These are phyloP conservation scores for Spialia ferax DNA, from an alignment of 2,888 invertebrate genomes.

Conservation along the genomic window DNA sequence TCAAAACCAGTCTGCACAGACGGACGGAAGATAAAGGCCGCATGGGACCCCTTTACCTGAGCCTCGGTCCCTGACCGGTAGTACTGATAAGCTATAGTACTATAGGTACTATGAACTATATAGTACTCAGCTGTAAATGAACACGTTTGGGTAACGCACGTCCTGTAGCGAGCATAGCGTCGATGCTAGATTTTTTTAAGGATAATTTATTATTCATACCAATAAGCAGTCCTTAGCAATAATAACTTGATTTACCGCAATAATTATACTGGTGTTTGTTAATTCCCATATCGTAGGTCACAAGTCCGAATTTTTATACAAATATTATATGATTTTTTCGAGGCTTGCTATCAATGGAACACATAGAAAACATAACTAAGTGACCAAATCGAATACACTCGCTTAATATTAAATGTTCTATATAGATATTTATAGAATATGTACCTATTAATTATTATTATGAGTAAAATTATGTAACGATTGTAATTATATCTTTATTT, in stretches of 20 bases:
- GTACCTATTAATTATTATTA: slow-evolving; percentile 83
- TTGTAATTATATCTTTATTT: slow-evolving; percentile 86
- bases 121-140: slow-evolving; percentile 32
- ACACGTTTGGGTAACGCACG: slow-evolving; percentile 19
- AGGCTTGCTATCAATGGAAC: slow-evolving; percentile 35
- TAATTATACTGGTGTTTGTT: slow-evolving; percentile 45
- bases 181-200: slow-evolving; percentile 52
- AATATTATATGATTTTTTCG: slow-evolving; percentile 42
- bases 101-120: not conserved
- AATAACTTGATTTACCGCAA: slow-evolving; percentile 51
- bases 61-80: slow-evolving; percentile 36
- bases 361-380: slow-evolving; percentile 57
- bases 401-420: slow-evolving; percentile 85
- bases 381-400: slow-evolving; percentile 86
- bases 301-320: slow-evolving; percentile 42
- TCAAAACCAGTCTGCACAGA: slow-evolving; percentile 42
- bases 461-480: slow-evolving; percentile 85
- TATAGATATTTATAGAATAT: slow-evolving; percentile 85
- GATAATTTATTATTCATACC: slow-evolving; percentile 55
- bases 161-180: slow-evolving; percentile 40
- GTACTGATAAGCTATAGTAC: slow-evolving; percentile 35
- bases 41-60: slow-evolving; percentile 33
- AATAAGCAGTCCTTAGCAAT: slow-evolving; percentile 53
- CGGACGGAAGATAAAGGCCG: slow-evolving; percentile 32
- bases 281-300: slow-evolving; percentile 45